These are phyloP conservation scores for Sandelia bainsii DNA, from an alignment of 2,797 vertebrate genomes.

Conservation along the genomic window DNA sequence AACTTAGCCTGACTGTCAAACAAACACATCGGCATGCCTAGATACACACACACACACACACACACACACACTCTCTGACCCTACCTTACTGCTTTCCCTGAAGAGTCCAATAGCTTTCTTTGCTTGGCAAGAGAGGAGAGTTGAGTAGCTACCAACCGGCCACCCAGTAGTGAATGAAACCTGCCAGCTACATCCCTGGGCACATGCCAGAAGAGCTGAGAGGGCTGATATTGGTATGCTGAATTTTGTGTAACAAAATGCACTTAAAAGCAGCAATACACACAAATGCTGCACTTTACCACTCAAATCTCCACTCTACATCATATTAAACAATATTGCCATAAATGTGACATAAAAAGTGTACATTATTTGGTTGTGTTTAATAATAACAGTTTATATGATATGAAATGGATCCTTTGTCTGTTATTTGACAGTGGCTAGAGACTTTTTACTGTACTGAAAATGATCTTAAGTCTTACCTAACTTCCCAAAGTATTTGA, in stretches of 20 bases:
- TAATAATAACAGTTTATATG: too few relatives aligned
- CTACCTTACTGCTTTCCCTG: conserved; percentile 41
- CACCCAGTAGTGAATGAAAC: conserved; percentile 77
- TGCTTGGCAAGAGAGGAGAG: conserved; percentile 63
- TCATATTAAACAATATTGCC: background rate
- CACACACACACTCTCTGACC: conserved; percentile 26
- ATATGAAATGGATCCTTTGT: too few relatives aligned
- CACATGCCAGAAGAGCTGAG: conserved; percentile 63
- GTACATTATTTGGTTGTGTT: background rate
- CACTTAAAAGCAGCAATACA: conserved; percentile 8
- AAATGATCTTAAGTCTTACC: too few relatives aligned
- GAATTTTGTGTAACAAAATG: conserved; percentile 35
- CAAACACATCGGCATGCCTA: conserved; percentile 2
- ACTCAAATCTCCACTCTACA: background rate
- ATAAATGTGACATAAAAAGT: background rate
- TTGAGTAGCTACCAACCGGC: conserved; percentile 72
- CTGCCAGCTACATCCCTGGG: conserved; percentile 56
- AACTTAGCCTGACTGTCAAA: conserved; percentile 39
- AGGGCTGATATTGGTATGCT: conserved; percentile 46
- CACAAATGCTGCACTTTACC: background rate
- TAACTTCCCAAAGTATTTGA: too few relatives aligned
- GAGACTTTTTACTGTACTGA: too few relatives aligned
- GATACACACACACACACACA: conserved; percentile 7
- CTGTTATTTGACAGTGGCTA: too few relatives aligned
- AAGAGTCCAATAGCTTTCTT: conserved; percentile 76